These are phyloP conservation scores for Protobothrops mucrosquamatus DNA, from an alignment of 2,113 vertebrate species.

Conservation along the genomic window DNA sequence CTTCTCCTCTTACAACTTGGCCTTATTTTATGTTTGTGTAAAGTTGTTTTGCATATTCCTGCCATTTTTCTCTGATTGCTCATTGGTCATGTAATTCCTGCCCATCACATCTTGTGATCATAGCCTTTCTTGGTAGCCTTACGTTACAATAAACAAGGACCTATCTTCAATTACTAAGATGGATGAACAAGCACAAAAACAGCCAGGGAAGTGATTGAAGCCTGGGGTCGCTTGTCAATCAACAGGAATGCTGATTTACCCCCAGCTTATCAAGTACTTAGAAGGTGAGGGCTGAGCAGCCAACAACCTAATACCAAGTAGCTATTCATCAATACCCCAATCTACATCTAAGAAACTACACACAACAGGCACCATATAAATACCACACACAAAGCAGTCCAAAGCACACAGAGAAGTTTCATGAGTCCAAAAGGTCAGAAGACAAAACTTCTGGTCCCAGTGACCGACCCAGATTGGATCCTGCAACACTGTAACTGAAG, in stretches of 20 bases:
- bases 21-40: not conserved
- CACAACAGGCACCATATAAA: not conserved
- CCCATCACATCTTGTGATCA: not conserved
- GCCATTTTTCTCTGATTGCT: not conserved
- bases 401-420: not conserved
- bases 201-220: not conserved
- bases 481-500: not conserved
- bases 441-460: not conserved
- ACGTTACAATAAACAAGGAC: not conserved
- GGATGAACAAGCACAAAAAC: not conserved
- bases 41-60: not conserved
- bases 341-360: not conserved
- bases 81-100: not conserved
- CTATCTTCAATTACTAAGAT: not conserved
- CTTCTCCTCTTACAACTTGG: not conserved
- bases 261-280: not conserved
- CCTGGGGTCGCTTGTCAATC: not conserved
- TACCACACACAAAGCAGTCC: no score
- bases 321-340: not conserved
- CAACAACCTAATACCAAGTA: not conserved
- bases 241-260: not conserved
- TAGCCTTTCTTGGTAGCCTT: not conserved
- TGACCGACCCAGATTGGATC: not conserved
- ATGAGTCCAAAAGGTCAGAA: not conserved
- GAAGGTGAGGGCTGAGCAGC: not conserved